A percentile compares a stretch with the other conserved stretches of the same genome.
phyloP scores from a whole-genome alignment of 2,888 invertebrate species.

The Hedychridium roseum region DNA sequence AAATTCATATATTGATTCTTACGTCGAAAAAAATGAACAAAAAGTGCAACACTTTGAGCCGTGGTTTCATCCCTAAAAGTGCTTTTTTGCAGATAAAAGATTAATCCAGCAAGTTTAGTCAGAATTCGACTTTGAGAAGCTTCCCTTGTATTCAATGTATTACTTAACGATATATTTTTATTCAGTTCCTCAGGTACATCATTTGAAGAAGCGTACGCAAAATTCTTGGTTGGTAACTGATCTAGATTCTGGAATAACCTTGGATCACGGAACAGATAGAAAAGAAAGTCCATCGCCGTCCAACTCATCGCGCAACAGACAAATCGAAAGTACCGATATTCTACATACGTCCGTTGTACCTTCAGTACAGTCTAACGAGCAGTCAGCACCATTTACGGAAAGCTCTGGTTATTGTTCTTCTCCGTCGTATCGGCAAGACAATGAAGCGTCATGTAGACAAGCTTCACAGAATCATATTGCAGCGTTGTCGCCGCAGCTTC shows the following conservation, averaged over 20 bases:
- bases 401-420: conserved; percentile 50
- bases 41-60: too few species aligned
- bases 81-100: too few species aligned
- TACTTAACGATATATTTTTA: too few species aligned
- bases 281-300: conserved; percentile 47
- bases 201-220: conserved; percentile 69
- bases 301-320: conserved; percentile 42
- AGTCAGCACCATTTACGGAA: conserved; percentile 30
- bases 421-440: conserved; percentile 37
- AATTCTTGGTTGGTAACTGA: conserved; percentile 91
- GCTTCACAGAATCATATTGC: conserved; percentile 50
- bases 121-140: too few species aligned
- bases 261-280: conserved; percentile 73
- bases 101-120: too few species aligned
- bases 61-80: too few species aligned
- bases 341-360: conserved; percentile 33
- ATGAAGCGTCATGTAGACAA: conserved; percentile 24
- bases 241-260: conserved; percentile 80
- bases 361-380: conserved; percentile 39
- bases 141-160: too few species aligned
- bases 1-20: too few species aligned
- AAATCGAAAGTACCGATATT: conserved; percentile 34
- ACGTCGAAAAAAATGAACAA: too few species aligned
- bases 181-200: conserved; percentile 48
- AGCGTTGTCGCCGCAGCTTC: conserved; percentile 48